Percentiles rank a stretch among this genome's conserved stretches.
phyloP scores from a whole-genome alignment of 2,888 invertebrate genomes.

The Dugesia japonica region DNA sequence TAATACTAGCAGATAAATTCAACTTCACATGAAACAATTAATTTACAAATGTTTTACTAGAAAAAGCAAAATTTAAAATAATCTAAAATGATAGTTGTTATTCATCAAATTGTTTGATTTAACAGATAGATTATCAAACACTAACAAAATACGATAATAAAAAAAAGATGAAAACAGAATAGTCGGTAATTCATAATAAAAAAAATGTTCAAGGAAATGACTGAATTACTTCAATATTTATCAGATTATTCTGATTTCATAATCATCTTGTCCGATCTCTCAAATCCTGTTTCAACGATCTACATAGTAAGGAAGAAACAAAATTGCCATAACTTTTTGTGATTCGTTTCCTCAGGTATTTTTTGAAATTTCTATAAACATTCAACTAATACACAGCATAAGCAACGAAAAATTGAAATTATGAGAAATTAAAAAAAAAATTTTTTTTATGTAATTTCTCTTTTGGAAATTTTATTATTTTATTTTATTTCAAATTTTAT shows the following conservation, averaged over 20 bases:
- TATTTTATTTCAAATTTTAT: background rate
- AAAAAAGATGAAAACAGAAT: constrained; percentile 20
- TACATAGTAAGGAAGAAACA: background rate
- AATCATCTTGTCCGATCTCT: constrained; percentile 20
- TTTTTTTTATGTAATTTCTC: background rate
- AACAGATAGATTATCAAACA: constrained; percentile 12
- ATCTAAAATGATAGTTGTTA: background rate
- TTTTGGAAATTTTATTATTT: background rate
- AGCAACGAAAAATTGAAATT: background rate
- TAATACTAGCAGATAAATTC: no score
- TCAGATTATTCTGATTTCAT: constrained; percentile 20
- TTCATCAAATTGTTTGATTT: constrained; percentile 15
- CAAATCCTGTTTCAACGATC: constrained; percentile 9
- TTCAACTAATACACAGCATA: background rate
- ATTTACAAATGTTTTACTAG: no score
- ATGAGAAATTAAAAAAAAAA: background rate
- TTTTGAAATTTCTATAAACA: background rate
- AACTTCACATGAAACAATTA: no score
- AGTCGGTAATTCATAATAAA: constrained; percentile 13
- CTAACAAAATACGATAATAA: background rate
- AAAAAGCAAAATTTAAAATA: background rate
- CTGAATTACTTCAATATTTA: constrained; percentile 20
- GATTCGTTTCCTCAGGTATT: background rate
- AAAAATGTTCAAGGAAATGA: constrained; percentile 17
- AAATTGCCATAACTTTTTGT: background rate